Evolutionary conservation across 2,797 vertebrate genomes (phyloP).

Genomic region (Coregonus ussuriensis): DNA sequence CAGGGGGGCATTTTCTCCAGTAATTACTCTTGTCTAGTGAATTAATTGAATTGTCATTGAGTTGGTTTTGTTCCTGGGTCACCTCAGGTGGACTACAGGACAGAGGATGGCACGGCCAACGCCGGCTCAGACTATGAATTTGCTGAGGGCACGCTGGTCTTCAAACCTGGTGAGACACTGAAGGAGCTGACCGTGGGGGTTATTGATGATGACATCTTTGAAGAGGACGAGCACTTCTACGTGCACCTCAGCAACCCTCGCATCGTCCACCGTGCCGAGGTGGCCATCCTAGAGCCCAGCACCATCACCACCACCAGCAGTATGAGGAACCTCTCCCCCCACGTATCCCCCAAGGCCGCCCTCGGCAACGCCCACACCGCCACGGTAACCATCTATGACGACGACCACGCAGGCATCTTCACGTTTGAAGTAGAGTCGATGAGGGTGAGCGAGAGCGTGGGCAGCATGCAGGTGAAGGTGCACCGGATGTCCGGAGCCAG

Average conservation of each 20-base stretch:
- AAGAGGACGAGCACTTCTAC: conserved; percentile 88
- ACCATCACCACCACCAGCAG: conserved; percentile 75
- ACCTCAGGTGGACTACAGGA: conserved; percentile 82
- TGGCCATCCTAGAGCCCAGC: conserved; percentile 71
- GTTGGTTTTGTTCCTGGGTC: conserved; percentile 10
- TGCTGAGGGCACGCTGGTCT: conserved; percentile 84
- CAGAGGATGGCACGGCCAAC: conserved; percentile 84
- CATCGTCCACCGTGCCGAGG: conserved; percentile 74
- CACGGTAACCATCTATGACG: conserved; percentile 87
- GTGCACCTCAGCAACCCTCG: conserved; percentile 83
- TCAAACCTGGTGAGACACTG: conserved; percentile 82
- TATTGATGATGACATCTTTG: conserved; percentile 87
- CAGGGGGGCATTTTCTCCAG: not conserved
- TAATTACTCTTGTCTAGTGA: conserved; percentile 1
- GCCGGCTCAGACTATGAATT: conserved; percentile 88
- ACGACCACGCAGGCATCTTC: conserved; percentile 87
- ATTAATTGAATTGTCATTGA: not conserved
- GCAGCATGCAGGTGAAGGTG: conserved; percentile 77
- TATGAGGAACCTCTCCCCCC: conserved; percentile 54
- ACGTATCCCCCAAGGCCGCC: conserved; percentile 73
- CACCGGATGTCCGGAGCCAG: conserved; percentile 80
- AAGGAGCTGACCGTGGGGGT: conserved; percentile 85
- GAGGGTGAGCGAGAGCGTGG: conserved; percentile 81
- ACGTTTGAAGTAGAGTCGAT: conserved; percentile 77
- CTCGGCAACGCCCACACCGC: conserved; percentile 75